These are phyloP conservation scores for Thecophora atra DNA, from an alignment of 2,888 invertebrate genomes.

Conservation along the genomic window DNA sequence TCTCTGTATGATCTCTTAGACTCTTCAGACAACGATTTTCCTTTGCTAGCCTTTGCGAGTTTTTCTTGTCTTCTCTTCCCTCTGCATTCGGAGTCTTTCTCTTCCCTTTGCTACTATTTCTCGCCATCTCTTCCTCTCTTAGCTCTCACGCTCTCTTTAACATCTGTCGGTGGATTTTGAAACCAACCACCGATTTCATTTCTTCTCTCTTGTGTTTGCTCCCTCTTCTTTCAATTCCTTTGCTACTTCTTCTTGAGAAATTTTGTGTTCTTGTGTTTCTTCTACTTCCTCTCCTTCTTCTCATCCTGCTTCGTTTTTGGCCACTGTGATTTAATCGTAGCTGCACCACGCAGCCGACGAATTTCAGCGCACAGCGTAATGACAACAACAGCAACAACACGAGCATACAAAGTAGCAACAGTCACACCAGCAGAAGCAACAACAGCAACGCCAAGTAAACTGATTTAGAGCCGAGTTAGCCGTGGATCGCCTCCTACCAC, in stretches of 20 bases:
- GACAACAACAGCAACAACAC: constrained; percentile 18
- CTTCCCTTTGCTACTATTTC: too few relatives aligned
- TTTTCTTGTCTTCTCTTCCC: not conserved
- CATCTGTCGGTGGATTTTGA: too few relatives aligned
- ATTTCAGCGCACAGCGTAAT: not conserved
- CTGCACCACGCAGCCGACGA: not conserved
- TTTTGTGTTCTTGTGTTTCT: too few relatives aligned
- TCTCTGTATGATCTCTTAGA: too few relatives aligned
- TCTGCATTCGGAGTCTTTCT: not conserved
- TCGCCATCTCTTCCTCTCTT: not conserved
- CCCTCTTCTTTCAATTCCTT: too few relatives aligned
- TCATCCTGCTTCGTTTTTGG: not conserved
- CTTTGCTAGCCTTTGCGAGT: too few relatives aligned
- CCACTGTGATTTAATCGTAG: not conserved
- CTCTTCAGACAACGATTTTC: too few relatives aligned
- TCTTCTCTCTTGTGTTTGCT: too few relatives aligned
- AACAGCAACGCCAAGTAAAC: constrained; percentile 33
- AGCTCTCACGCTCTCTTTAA: not conserved
- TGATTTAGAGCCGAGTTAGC: constrained; percentile 54
- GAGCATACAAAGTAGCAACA: constrained; percentile 4
- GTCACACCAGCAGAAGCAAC: constrained; percentile 26
- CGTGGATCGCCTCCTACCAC: constrained; percentile 52
- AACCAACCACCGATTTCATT: too few relatives aligned
- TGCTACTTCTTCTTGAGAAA: too few relatives aligned
- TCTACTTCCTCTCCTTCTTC: too few relatives aligned